phyloP scores from a whole-genome alignment of 2,797 vertebrate species.

The Mareca penelope region DNA sequence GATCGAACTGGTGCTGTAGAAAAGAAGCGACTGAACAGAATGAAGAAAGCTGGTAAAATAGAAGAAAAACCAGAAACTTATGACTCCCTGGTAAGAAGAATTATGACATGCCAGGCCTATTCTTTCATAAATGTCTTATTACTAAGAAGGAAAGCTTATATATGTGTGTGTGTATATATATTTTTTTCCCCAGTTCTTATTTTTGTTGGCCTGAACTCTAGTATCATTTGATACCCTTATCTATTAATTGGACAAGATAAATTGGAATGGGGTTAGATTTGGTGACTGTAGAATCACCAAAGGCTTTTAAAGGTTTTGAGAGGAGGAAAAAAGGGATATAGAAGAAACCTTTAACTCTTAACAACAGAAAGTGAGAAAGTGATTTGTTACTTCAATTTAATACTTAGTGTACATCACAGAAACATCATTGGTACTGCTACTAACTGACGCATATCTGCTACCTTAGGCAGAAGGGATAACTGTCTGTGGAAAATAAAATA shows the following conservation, averaged over 20 bases:
- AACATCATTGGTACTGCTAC: background rate
- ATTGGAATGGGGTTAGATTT: background rate
- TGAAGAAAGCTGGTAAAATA: constrained; percentile 97
- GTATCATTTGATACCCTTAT: background rate
- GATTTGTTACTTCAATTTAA: background rate
- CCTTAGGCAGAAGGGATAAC: background rate
- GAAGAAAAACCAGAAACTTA: constrained; percentile 91
- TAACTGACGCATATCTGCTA: background rate
- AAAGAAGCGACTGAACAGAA: constrained; percentile 91
- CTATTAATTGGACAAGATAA: background rate
- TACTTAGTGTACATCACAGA: background rate
- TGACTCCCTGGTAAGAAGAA: constrained; percentile 86
- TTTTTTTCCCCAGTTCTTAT: background rate
- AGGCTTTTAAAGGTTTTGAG: background rate
- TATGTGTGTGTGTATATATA: no score
- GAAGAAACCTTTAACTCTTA: background rate
- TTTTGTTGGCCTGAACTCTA: background rate
- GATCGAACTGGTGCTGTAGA: constrained; percentile 95
- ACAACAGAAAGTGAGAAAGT: background rate
- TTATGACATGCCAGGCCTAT: background rate
- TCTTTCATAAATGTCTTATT: background rate
- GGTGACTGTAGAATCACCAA: background rate
- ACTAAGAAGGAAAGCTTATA: background rate
- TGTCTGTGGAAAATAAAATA: background rate
- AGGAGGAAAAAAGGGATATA: no score